phyloP scores from a whole-genome alignment of 1,140 invertebrate species.

The Drosophila nikananu region DNA sequence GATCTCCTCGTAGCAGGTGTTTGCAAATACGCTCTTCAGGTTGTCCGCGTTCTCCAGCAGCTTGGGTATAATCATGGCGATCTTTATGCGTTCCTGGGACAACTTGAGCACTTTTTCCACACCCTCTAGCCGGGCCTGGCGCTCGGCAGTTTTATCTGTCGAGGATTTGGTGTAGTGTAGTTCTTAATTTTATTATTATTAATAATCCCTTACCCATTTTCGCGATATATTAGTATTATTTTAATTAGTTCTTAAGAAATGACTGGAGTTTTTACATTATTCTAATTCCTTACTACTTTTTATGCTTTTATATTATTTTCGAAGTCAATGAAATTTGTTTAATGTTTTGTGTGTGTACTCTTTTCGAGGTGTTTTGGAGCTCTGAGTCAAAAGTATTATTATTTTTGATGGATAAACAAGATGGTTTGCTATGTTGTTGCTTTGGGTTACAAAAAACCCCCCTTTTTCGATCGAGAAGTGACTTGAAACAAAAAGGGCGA shows the following conservation, averaged over 20 bases:
- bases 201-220: conserved; percentile 27
- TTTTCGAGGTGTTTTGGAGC: background rate
- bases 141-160: conserved; percentile 27
- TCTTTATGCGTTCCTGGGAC: conserved; percentile 48
- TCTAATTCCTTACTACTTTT: background rate
- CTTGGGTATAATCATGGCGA: conserved; percentile 55
- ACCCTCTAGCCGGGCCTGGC: conserved; percentile 33
- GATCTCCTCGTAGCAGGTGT: conserved; percentile 35
- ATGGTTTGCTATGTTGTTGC: conserved; percentile 42
- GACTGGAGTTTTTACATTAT: background rate
- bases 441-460: conserved; percentile 32
- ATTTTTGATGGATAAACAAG: conserved; percentile 17
- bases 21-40: conserved; percentile 5
- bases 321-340: background rate
- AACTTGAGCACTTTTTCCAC: conserved; percentile 36
- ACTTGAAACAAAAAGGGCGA: conserved; percentile 24
- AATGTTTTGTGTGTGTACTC: conserved; percentile 17
- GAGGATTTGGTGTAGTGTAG: too few relatives aligned
- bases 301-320: background rate
- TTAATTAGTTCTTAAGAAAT: too few relatives aligned
- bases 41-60: conserved; percentile 32
- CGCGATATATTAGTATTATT: background rate
- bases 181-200: background rate
- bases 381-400: conserved; percentile 24
- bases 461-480: conserved; percentile 16